Evolutionary conservation across 1,140 invertebrate genomes (phyloP).

Genomic region (Thrips palmi): DNA sequence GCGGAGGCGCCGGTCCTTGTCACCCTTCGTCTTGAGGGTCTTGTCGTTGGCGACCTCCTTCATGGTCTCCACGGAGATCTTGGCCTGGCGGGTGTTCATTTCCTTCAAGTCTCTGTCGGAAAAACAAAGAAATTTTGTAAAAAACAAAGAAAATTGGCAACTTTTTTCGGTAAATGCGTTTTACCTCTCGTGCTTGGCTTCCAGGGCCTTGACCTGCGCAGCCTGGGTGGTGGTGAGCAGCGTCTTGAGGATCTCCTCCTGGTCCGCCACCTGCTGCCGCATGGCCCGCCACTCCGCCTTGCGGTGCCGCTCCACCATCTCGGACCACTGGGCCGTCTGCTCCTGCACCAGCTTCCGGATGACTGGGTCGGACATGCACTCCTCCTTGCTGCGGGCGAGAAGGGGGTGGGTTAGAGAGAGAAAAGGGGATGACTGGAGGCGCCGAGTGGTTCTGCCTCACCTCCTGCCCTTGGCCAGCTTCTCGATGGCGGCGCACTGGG

Average conservation of each 20-base stretch:
- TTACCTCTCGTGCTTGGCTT: slow-evolving; percentile 73
- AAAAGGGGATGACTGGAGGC: no score
- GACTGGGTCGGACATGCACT: slow-evolving; percentile 55
- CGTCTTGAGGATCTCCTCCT: slow-evolving; percentile 65
- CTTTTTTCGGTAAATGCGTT: slow-evolving; percentile 4
- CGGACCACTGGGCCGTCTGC: slow-evolving; percentile 88
- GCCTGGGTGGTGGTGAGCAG: slow-evolving; percentile 72
- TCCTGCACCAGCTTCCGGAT: slow-evolving; percentile 67
- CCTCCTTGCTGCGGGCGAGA: slow-evolving; percentile 61
- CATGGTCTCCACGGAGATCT: slow-evolving; percentile 89
- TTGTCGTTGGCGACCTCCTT: slow-evolving; percentile 92
- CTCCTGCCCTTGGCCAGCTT: slow-evolving; percentile 86
- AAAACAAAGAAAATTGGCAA: not conserved
- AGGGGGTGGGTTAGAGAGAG: no score
- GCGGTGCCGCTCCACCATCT: slow-evolving; percentile 73
- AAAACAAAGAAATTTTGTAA: slow-evolving; percentile 5
- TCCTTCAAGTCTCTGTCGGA: slow-evolving; percentile 77
- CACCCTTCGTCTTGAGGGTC: slow-evolving; percentile 90
- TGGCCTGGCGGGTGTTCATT: slow-evolving; percentile 87
- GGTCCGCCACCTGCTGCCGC: slow-evolving; percentile 64
- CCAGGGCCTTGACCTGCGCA: slow-evolving; percentile 76
- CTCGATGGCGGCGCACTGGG: slow-evolving; percentile 87
- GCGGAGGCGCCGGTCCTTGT: slow-evolving; percentile 78
- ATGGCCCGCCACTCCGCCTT: slow-evolving; percentile 79
- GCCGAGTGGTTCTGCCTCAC: slow-evolving; percentile 28